Conservation (phyloP, 2,113 vertebrate species). For the Otocyon megalotis region DNA sequence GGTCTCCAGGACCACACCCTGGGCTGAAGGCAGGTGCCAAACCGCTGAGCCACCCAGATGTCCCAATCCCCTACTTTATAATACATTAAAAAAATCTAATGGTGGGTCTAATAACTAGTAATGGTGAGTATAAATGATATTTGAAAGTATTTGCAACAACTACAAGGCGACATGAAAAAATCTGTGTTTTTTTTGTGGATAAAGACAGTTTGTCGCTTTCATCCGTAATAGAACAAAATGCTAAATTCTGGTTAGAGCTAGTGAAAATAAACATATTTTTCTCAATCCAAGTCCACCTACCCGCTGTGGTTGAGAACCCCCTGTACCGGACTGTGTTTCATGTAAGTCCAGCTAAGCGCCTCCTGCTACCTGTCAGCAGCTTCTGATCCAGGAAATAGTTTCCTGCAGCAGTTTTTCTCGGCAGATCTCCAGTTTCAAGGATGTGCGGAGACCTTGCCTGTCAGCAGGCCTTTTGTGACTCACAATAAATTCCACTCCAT, state of each 20-base stretch:
- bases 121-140: not conserved
- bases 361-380: not conserved
- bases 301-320: not conserved
- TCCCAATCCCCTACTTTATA: not conserved
- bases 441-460: not conserved
- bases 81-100: not conserved
- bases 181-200: not conserved
- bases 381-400: not conserved
- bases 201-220: not conserved
- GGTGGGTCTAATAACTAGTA: not conserved
- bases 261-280: slow-evolving; percentile 1
- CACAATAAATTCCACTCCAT: not conserved
- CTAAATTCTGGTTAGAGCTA: slow-evolving; percentile 2
- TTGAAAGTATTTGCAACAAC: not conserved
- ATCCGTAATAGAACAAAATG: slow-evolving; percentile 25
- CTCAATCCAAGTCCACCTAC: not conserved
- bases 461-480: not conserved
- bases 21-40: too few relatives aligned
- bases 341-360: not conserved
- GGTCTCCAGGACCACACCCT: too few relatives aligned
- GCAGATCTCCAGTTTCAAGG: slow-evolving; percentile 6
- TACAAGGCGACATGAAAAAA: not conserved
- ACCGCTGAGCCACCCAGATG: too few relatives aligned
- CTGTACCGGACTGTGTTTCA: not conserved
- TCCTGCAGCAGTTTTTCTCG: not conserved